Evolutionary conservation across 2,797 vertebrate genomes (phyloP).

Genomic region (Discoglossus pictus): DNA sequence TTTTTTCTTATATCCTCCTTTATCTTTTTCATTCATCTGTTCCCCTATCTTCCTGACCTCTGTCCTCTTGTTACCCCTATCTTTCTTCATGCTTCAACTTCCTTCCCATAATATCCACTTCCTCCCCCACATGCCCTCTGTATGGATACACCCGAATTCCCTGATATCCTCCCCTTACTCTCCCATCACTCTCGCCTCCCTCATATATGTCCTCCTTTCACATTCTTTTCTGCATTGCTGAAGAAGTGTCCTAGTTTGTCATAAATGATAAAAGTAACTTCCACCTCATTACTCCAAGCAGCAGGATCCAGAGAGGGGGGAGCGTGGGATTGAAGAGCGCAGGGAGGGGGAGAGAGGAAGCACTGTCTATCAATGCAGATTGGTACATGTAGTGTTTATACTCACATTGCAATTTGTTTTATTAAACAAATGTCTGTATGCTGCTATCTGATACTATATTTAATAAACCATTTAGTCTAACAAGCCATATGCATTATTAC

Average conservation of each 20-base stretch:
- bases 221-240: conserved; percentile 48
- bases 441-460: too few species aligned
- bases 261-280: conserved; percentile 52
- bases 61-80: too few species aligned
- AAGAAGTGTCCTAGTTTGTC: conserved; percentile 52
- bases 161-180: background rate
- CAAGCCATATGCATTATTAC: too few species aligned
- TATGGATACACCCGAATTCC: background rate
- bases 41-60: too few species aligned
- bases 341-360: conserved; percentile 10
- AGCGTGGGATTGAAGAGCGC: conserved; percentile 1
- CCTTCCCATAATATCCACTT: conserved; percentile 1
- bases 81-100: too few species aligned
- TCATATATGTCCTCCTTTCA: conserved; percentile 41
- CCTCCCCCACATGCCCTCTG: background rate
- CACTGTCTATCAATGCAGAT: conserved; percentile 12
- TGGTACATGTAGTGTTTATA: conserved; percentile 16
- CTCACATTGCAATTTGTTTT: conserved; percentile 14
- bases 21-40: too few species aligned
- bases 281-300: conserved; percentile 51
- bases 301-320: conserved; percentile 34
- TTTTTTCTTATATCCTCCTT: too few species aligned
- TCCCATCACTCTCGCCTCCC: background rate
- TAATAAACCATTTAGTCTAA: too few species aligned
- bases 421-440: conserved; percentile 7